These are phyloP conservation scores for Lasioglossum lativentre DNA, from an alignment of 2,888 invertebrate species.

Conservation along the genomic window DNA sequence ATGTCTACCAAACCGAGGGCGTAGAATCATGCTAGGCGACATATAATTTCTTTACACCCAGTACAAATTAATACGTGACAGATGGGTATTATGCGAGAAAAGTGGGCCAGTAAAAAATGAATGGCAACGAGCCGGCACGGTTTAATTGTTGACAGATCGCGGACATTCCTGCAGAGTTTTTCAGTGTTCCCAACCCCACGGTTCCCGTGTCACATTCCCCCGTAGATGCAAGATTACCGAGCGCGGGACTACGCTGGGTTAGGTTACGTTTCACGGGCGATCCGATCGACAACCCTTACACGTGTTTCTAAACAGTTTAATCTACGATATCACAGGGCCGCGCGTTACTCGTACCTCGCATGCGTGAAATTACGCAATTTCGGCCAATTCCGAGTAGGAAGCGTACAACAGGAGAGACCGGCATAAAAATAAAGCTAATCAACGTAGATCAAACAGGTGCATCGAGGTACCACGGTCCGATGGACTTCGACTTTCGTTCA, in stretches of 20 bases:
- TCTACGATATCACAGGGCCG: slow-evolving; percentile 39
- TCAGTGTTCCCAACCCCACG: neutral
- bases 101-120: neutral
- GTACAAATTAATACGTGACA: neutral
- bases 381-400: slow-evolving; percentile 42
- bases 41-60: too few relatives aligned
- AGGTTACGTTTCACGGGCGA: slow-evolving; percentile 47
- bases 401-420: slow-evolving; percentile 39
- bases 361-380: slow-evolving; percentile 62
- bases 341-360: slow-evolving; percentile 39
- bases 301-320: slow-evolving; percentile 60
- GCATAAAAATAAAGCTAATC: slow-evolving; percentile 62
- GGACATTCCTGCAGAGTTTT: slow-evolving; percentile 17
- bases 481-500: slow-evolving; percentile 60
- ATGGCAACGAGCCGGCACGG: neutral
- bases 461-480: slow-evolving; percentile 58
- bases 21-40: too few relatives aligned
- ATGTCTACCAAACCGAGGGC: too few relatives aligned
- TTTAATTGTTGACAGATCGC: slow-evolving; percentile 1
- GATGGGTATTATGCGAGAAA: neutral
- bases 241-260: neutral
- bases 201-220: slow-evolving; percentile 1
- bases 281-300: slow-evolving; percentile 58
- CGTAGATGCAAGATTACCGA: slow-evolving; percentile 43
- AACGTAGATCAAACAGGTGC: slow-evolving; percentile 63